Evolutionary conservation across 2,113 vertebrate genomes (phyloP).

Genomic region (Pomatostomus ruficeps): DNA sequence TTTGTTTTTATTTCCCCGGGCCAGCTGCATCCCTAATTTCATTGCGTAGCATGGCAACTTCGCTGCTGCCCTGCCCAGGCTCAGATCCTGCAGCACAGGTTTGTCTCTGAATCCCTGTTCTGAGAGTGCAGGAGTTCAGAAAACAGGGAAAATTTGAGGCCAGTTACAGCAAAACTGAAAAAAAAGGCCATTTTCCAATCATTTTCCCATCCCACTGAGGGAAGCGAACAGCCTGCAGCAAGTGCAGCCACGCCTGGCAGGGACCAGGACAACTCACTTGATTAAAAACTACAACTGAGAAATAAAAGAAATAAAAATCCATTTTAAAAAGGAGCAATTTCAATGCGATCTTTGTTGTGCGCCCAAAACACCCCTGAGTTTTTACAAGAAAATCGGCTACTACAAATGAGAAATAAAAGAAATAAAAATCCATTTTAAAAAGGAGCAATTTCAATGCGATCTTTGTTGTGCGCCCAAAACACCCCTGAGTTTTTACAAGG

Average conservation of each 20-base stretch:
- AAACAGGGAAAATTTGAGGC: not conserved
- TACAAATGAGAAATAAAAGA: not conserved
- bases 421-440: not conserved
- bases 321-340: not conserved
- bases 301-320: not conserved
- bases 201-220: not conserved
- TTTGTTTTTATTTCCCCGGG: not conserved
- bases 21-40: conserved; percentile 7
- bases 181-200: not conserved
- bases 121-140: not conserved
- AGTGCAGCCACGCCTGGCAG: not conserved
- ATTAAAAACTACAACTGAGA: not conserved
- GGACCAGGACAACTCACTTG: not conserved
- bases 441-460: not conserved
- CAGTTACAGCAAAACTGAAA: not conserved
- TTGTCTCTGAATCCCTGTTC: not conserved
- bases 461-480: not conserved
- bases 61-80: not conserved
- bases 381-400: not conserved
- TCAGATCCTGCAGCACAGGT: not conserved
- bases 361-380: not conserved
- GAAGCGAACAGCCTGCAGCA: not conserved
- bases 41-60: not conserved
- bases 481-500: not conserved
- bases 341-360: not conserved